phyloP scores from a whole-genome alignment of 2,113 vertebrate genomes.

The Phainopepla nitens region DNA sequence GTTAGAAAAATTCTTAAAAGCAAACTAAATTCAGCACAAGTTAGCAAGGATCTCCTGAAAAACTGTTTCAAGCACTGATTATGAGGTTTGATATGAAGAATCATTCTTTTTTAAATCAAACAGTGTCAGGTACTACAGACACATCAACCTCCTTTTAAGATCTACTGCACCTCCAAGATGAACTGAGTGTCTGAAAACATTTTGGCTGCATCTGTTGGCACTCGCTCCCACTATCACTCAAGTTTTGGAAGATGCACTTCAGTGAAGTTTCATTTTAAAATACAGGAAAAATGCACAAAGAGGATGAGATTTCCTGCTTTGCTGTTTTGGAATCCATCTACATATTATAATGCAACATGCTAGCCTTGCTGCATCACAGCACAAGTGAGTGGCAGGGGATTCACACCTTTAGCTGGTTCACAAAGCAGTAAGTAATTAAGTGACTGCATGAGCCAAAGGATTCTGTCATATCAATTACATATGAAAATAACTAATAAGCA shows the following conservation, averaged over 20 bases:
- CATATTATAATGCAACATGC: background rate
- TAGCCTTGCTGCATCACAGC: background rate
- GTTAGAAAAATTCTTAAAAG: background rate
- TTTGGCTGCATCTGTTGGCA: fast-evolving
- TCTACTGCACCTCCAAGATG: background rate
- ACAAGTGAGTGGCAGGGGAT: background rate
- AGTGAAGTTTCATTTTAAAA: background rate
- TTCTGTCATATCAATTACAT: background rate
- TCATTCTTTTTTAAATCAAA: background rate
- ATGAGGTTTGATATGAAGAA: background rate
- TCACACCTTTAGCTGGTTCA: background rate
- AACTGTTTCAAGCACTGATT: background rate
- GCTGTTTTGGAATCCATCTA: background rate
- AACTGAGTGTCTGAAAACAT: background rate
- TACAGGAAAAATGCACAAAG: background rate
- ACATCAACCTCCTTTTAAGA: background rate
- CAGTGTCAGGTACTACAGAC: background rate
- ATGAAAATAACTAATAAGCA: background rate
- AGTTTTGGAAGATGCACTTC: background rate
- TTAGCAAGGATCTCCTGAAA: background rate
- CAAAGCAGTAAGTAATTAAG: background rate
- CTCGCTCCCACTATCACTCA: background rate
- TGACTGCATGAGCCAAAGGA: background rate
- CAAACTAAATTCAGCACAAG: background rate
- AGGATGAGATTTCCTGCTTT: background rate